A percentile compares a stretch with the other conserved stretches of the same genome.
phyloP scores from a whole-genome alignment of 2,888 invertebrate species.

The Meloe dianella region DNA sequence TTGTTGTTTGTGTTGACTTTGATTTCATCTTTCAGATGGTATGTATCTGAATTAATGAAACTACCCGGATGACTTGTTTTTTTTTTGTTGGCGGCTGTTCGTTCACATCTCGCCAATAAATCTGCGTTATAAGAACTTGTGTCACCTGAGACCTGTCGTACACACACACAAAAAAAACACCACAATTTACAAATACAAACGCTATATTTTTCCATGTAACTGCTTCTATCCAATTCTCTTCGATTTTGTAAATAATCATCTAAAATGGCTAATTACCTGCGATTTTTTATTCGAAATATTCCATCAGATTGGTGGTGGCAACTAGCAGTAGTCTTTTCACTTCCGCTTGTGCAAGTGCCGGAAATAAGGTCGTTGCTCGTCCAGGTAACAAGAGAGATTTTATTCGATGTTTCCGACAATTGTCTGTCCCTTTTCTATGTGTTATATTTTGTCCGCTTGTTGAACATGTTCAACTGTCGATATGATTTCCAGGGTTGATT shows the following conservation, averaged over 20 bases:
- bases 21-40: slow-evolving; percentile 1
- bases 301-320: not conserved
- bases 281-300: not conserved
- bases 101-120: slow-evolving; percentile 31
- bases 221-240: not conserved
- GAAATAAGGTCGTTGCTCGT: slow-evolving; percentile 47
- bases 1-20: not conserved
- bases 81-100: slow-evolving; percentile 28
- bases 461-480: not conserved
- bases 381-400: slow-evolving; percentile 29
- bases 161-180: slow-evolving; percentile 16
- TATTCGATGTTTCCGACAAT: slow-evolving; percentile 23
- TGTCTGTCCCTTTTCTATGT: slow-evolving; percentile 18
- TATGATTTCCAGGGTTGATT: not conserved
- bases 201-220: slow-evolving; percentile 11
- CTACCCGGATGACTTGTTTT: slow-evolving; percentile 16
- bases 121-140: slow-evolving; percentile 34
- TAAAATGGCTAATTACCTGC: slow-evolving; percentile 19
- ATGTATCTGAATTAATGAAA: slow-evolving; percentile 31
- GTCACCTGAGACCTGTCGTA: slow-evolving; percentile 36
- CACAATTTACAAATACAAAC: not conserved
- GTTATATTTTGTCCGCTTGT: not conserved
- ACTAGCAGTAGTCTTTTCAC: slow-evolving; percentile 43
- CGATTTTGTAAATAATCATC: slow-evolving; percentile 4
- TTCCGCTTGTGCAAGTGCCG: slow-evolving; percentile 47